Evolutionary conservation across 2,888 invertebrate species (phyloP).

Genomic region (Amiota mariae): DNA sequence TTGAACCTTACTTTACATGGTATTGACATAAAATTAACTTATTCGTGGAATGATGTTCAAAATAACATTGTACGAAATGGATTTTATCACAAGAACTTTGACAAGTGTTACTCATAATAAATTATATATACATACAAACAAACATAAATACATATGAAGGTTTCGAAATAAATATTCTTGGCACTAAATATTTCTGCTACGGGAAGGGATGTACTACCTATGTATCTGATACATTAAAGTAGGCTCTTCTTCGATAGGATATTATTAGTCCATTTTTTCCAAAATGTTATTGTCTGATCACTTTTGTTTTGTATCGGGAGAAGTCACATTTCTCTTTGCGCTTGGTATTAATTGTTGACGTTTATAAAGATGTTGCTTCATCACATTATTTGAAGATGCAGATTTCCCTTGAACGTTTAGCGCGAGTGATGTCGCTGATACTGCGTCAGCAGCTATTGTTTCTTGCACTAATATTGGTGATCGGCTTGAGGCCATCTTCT

Average conservation of each 20-base stretch:
- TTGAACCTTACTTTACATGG: not conserved
- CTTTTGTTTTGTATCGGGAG: conserved; percentile 9
- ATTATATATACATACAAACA: not conserved
- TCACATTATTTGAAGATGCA: too few relatives aligned
- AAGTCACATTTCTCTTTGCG: conserved; percentile 71
- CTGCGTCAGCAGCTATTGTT: not conserved
- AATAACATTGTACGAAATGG: conserved; percentile 18
- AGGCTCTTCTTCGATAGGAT: not conserved
- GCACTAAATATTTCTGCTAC: too few relatives aligned
- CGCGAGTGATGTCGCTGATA: not conserved
- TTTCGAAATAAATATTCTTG: not conserved
- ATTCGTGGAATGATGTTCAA: conserved; percentile 25
- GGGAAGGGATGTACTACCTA: too few relatives aligned
- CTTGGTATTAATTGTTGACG: conserved; percentile 87
- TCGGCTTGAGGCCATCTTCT: conserved; percentile 68
- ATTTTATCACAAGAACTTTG: conserved; percentile 24
- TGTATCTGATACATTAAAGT: too few relatives aligned
- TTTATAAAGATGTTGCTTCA: conserved; percentile 79
- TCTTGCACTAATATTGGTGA: not conserved
- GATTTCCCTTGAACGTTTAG: not conserved
- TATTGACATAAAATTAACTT: conserved; percentile 4
- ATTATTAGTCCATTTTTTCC: not conserved
- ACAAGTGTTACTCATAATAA: conserved; percentile 15
- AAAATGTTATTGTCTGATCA: not conserved
- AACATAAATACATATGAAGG: not conserved